Evolutionary conservation across 2,113 vertebrate species (phyloP).

Genomic region (Peromyscus leucopus): DNA sequence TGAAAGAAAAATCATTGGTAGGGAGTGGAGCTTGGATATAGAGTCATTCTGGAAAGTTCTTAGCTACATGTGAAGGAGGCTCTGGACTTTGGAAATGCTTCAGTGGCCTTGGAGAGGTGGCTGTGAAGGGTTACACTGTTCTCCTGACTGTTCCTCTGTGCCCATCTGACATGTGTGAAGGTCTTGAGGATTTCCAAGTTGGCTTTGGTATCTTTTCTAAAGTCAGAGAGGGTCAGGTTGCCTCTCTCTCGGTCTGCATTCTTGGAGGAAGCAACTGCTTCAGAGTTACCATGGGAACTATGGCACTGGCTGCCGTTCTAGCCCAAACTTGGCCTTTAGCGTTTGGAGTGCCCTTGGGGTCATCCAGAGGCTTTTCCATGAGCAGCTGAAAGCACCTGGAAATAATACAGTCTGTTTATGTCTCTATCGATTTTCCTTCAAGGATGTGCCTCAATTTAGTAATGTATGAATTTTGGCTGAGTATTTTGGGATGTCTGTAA

Average conservation of each 20-base stretch:
- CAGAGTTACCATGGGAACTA: background rate
- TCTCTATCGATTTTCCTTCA: background rate
- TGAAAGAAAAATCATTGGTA: background rate
- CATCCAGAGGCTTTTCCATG: background rate
- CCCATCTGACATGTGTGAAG: background rate
- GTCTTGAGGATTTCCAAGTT: background rate
- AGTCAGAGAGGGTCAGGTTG: background rate
- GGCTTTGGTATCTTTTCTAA: background rate
- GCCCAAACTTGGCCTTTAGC: background rate
- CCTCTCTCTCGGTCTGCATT: background rate
- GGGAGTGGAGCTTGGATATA: background rate
- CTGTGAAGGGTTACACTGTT: background rate
- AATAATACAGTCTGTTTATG: background rate
- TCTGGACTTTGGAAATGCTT: background rate
- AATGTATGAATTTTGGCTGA: background rate
- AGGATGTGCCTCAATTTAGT: background rate
- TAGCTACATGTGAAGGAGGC: background rate
- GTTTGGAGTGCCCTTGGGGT: background rate
- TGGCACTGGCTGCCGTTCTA: background rate
- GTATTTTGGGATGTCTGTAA: constrained; percentile 34
- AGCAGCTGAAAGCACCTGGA: background rate
- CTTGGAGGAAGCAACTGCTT: background rate
- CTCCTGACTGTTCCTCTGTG: background rate
- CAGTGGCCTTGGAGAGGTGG: background rate
- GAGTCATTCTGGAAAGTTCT: constrained; percentile 11